A percentile compares a stretch with the other conserved stretches of the same genome.
phyloP scores from a whole-genome alignment of 1,140 invertebrate genomes.

The Ostrea edulis region DNA sequence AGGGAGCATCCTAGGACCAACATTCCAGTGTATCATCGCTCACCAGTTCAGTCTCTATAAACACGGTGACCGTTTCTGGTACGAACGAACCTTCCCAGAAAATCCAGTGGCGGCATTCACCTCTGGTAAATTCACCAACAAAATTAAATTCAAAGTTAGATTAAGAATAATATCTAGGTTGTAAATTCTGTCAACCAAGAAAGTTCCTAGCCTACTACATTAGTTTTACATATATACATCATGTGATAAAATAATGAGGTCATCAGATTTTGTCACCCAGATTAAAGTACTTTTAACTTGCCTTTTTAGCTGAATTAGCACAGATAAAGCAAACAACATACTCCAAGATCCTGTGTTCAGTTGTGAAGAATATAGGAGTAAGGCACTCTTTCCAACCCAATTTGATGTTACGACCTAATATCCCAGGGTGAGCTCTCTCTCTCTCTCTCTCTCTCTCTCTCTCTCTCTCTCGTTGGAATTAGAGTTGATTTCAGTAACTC shows the following conservation, averaged over 20 bases:
- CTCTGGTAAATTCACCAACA: neutral
- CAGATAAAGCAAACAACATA: neutral
- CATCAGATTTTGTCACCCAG: neutral
- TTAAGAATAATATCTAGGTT: too few relatives aligned
- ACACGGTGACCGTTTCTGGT: conserved; percentile 47
- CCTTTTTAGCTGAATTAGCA: neutral
- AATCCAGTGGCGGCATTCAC: neutral
- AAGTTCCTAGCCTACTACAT: too few relatives aligned
- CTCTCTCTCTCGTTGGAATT: too few relatives aligned
- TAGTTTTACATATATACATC: neutral
- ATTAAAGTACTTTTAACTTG: neutral
- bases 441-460: too few relatives aligned
- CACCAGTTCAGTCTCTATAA: conserved; percentile 38
- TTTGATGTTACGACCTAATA: neutral
- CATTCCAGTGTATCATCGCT: conserved; percentile 14
- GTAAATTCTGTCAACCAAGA: too few relatives aligned
- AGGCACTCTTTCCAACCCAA: neutral
- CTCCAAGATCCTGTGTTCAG: neutral
- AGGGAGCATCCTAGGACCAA: conserved; percentile 33
- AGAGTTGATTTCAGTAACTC: too few relatives aligned
- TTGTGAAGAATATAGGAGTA: neutral
- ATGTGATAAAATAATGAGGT: neutral
- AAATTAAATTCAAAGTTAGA: too few relatives aligned
- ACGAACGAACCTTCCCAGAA: conserved; percentile 75
- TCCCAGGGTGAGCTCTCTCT: neutral